Evolutionary conservation across 2,888 invertebrate species (phyloP).

Genomic region (Linhomoeus sp.): DNA sequence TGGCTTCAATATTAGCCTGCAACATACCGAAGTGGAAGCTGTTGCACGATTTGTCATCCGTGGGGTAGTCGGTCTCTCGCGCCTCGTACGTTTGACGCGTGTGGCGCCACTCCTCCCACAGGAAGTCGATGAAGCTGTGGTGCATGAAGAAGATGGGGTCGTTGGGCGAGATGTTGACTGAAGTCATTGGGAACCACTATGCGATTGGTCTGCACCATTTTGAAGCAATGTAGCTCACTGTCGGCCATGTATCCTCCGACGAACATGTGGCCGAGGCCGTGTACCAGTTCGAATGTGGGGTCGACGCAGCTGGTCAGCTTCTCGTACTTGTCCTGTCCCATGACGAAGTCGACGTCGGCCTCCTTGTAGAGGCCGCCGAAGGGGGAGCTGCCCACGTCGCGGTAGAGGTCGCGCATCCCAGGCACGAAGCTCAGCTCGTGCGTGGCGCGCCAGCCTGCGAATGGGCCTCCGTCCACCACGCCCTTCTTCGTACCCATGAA

Average conservation of each 20-base stretch:
- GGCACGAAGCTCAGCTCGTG: conserved; percentile 10
- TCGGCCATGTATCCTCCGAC: conserved; percentile 17
- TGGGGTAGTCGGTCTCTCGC: conserved; percentile 4
- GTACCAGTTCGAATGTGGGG: conserved; percentile 17
- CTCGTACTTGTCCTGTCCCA: neutral
- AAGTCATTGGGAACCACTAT: neutral
- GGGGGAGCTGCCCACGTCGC: conserved; percentile 4
- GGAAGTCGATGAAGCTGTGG: conserved; percentile 27
- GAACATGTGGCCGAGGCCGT: conserved; percentile 15
- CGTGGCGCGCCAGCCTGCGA: conserved; percentile 17
- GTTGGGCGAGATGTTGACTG: conserved; percentile 21
- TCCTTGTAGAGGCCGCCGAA: conserved; percentile 5
- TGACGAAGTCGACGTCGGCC: conserved; percentile 2
- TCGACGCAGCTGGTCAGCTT: conserved; percentile 9
- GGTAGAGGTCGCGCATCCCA: neutral
- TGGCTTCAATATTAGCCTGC: neutral
- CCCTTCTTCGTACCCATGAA: conserved; percentile 19
- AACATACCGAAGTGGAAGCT: neutral
- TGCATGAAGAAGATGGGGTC: conserved; percentile 30
- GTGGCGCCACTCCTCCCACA: conserved; percentile 26
- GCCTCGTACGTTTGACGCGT: conserved; percentile 9
- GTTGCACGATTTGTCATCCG: conserved; percentile 3
- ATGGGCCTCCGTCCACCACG: conserved; percentile 16
- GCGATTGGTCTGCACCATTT: no score
- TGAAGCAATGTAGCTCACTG: neutral